Conservation (phyloP, 2,888 invertebrate genomes). For the Parnassius mnemosyne region DNA sequence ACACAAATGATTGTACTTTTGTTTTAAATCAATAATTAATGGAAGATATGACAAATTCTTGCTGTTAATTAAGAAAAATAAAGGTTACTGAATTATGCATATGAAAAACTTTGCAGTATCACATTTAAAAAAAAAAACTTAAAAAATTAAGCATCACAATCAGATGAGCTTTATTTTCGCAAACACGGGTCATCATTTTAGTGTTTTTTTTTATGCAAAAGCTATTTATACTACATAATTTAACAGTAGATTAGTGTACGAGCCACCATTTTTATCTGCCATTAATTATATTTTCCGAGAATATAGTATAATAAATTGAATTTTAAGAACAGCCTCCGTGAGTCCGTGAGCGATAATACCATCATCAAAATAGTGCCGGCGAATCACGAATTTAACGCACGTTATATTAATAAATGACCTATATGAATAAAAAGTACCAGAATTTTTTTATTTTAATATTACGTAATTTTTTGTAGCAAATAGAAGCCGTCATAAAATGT, state of each 20-base stretch:
- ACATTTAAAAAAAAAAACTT: too few relatives aligned
- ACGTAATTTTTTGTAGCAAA: too few relatives aligned
- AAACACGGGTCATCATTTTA: neutral
- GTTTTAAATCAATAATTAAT: too few relatives aligned
- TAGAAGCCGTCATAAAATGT: too few relatives aligned
- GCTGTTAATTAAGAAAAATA: too few relatives aligned
- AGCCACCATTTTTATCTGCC: conserved; percentile 12
- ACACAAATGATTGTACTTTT: too few relatives aligned
- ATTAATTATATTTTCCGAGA: conserved; percentile 17
- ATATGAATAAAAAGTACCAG: neutral
- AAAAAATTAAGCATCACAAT: too few relatives aligned
- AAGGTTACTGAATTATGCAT: too few relatives aligned
- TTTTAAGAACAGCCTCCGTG: conserved; percentile 15
- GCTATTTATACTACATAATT: neutral
- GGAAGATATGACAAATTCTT: too few relatives aligned
- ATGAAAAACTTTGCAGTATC: too few relatives aligned
- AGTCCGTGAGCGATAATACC: conserved; percentile 6
- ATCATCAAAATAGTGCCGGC: conserved; percentile 12
- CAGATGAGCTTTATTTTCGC: too few relatives aligned
- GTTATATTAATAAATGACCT: conserved; percentile 18
- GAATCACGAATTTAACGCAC: conserved; percentile 5
- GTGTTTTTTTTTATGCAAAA: neutral
- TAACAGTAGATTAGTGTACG: conserved; percentile 2
- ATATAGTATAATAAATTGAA: conserved; percentile 25
- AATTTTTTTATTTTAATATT: too few relatives aligned